These are phyloP conservation scores for Molossus alvarezi DNA, from an alignment of 2,797 vertebrate genomes.

Conservation along the genomic window DNA sequence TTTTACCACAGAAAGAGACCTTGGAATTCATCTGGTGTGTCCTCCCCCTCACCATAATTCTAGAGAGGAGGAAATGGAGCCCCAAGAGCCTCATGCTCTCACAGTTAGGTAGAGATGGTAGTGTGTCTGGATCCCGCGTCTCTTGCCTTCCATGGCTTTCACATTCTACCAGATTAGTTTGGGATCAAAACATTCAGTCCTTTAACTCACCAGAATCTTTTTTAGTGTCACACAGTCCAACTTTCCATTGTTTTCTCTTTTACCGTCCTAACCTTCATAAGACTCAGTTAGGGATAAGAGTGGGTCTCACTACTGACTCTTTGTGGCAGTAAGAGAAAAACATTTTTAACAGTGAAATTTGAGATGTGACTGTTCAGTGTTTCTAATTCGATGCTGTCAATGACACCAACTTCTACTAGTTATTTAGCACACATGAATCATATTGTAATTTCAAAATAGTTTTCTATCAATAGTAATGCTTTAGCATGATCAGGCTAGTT, in stretches of 20 bases:
- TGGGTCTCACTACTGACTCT: constrained; percentile 76
- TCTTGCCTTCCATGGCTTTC: neutral
- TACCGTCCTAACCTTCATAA: neutral
- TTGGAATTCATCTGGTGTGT: constrained; percentile 1
- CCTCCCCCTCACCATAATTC: constrained; percentile 4
- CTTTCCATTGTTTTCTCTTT: constrained; percentile 26
- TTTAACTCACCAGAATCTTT: constrained; percentile 38
- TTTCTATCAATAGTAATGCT: constrained; percentile 83
- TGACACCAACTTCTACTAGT: constrained; percentile 77
- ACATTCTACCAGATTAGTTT: neutral
- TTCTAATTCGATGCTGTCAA: constrained; percentile 78
- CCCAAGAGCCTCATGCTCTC: neutral
- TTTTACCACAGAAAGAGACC: constrained; percentile 54
- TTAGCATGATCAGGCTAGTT: constrained; percentile 77
- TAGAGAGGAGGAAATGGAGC: constrained; percentile 20
- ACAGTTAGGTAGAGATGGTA: neutral
- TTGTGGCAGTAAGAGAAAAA: constrained; percentile 62
- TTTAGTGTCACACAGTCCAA: neutral
- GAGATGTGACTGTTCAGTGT: constrained; percentile 66
- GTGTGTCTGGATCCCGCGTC: neutral
- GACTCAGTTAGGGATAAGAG: neutral
- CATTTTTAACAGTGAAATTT: constrained; percentile 61
- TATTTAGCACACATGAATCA: constrained; percentile 84
- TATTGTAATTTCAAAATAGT: constrained; percentile 81
- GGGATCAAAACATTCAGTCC: neutral